Conservation (phyloP, 2,888 invertebrate species). For the Xanthia togata region DNA sequence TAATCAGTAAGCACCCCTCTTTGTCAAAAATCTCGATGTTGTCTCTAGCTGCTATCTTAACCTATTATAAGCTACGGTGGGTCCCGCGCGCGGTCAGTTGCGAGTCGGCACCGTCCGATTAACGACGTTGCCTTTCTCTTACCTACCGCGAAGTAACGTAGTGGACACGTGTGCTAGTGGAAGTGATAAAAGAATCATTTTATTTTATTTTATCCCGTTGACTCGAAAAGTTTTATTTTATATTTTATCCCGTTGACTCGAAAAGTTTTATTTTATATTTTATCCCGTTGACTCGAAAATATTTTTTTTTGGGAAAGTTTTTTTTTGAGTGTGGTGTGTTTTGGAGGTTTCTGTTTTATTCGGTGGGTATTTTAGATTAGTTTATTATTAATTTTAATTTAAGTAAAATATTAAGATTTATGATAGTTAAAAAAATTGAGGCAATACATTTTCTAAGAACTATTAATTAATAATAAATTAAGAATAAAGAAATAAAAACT, state of each 20-base stretch:
- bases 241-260: neutral
- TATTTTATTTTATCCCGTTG: neutral
- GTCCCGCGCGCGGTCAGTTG: slow-evolving; percentile 40
- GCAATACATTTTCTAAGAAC: neutral
- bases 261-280: neutral
- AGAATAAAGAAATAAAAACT: neutral
- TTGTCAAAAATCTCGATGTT: neutral
- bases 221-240: neutral
- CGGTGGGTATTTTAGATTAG: slow-evolving; percentile 32
- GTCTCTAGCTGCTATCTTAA: neutral
- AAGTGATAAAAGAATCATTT: slow-evolving; percentile 31
- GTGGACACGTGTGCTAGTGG: slow-evolving; percentile 32
- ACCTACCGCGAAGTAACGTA: slow-evolving; percentile 9
- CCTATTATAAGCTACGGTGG: slow-evolving; percentile 18
- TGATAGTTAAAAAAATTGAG: neutral
- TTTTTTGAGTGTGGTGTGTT: slow-evolving; percentile 25
- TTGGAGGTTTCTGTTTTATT: slow-evolving; percentile 29
- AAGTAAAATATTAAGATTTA: neutral
- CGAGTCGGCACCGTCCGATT: slow-evolving; percentile 5
- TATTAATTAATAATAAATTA: neutral
- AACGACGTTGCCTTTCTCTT: slow-evolving; percentile 27
- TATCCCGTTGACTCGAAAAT: neutral
- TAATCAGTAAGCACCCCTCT: slow-evolving; percentile 9
- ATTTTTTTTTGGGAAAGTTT: neutral
- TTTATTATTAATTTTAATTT: neutral